Evolutionary conservation across 1,140 invertebrate genomes (phyloP).

Genomic region (Prorops nasuta): DNA sequence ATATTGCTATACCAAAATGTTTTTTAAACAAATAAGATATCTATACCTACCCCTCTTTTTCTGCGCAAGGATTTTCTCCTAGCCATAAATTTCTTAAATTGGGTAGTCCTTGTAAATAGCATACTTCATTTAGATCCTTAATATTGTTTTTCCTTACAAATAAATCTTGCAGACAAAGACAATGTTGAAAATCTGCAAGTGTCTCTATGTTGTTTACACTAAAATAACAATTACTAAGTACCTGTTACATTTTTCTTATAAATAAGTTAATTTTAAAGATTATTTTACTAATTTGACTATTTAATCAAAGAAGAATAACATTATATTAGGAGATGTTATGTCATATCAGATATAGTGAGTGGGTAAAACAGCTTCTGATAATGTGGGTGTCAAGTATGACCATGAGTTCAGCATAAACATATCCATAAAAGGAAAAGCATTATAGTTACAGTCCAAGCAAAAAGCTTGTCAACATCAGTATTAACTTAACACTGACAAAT

Average conservation of each 20-base stretch:
- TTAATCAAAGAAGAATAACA: not conserved
- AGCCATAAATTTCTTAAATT: conserved; percentile 85
- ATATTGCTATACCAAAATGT: not conserved
- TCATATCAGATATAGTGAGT: conserved; percentile 17
- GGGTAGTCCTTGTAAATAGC: conserved; percentile 77
- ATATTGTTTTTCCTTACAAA: conserved; percentile 94
- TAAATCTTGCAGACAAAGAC: conserved; percentile 82
- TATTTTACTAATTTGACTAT: too few relatives aligned
- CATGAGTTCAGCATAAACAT: conserved; percentile 35
- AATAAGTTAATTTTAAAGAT: too few relatives aligned
- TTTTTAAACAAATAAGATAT: not conserved
- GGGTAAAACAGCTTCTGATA: conserved; percentile 41
- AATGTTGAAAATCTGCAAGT: conserved; percentile 82
- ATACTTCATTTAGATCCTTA: conserved; percentile 78
- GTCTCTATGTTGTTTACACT: conserved; percentile 90
- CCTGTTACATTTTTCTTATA: too few relatives aligned
- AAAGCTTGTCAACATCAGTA: too few relatives aligned
- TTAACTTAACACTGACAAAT: too few relatives aligned
- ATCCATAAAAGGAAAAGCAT: conserved; percentile 30
- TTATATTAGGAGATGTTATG: not conserved
- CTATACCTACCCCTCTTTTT: conserved; percentile 70
- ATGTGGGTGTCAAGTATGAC: conserved; percentile 35
- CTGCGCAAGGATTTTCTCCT: conserved; percentile 90
- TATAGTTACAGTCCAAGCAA: too few relatives aligned
- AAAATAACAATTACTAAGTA: too few relatives aligned